Base-by-base conservation (phyloP, 2,797 vertebrate genomes). In the Botia almorhae region DNA sequence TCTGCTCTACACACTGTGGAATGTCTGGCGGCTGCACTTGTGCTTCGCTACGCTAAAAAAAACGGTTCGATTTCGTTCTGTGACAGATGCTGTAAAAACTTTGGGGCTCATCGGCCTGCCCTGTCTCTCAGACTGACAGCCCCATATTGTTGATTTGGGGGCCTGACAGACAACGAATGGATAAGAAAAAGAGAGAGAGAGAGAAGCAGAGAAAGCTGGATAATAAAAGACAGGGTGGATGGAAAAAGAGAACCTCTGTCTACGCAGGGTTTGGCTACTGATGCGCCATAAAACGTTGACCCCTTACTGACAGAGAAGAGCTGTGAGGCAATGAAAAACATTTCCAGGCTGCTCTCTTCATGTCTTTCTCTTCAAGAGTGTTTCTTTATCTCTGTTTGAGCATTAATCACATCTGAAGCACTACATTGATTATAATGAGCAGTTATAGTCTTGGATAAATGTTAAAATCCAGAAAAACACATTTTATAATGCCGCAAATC, bases 301-400 rank as follows among this genome's bases (percentile, higher is more conserved):
- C 29, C 26, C 14, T 55, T 14, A 61, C 39, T 76, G 72, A 71
- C 58, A 64, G 55, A 64, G 26, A 76, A 36, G 23, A 67, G 56
- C 70, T 61, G 50, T 6, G 6, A 14, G 77, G 33, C 73, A 80
- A 83, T 83, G 69, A 36, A 61, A 83, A 77, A 71, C 33, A 76
- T 72, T 60, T 70, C 71, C 71, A 73, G 50, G 19, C 81, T 60
- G 51, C 17, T 55, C 63, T 56, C 16, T 53, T 29, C n/a, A 19
- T 74, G 58, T 33, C 7, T 36, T 5, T 21, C 11, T 7, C n/a
- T n/a, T n/a, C n/a, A 67, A 10, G 19, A 43, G 58, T 51, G 53
- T 46, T 69, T 58, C 51, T 76, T 55, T 16, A 29, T 78, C n/a
- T 26, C 19, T 23, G 43, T 19, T 12, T 21, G 43, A 69, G 26